Percentiles rank a stretch among this genome's conserved stretches.
Conservation (phyloP, 2,113 vertebrate genomes). For the Lophura nycthemera region DNA sequence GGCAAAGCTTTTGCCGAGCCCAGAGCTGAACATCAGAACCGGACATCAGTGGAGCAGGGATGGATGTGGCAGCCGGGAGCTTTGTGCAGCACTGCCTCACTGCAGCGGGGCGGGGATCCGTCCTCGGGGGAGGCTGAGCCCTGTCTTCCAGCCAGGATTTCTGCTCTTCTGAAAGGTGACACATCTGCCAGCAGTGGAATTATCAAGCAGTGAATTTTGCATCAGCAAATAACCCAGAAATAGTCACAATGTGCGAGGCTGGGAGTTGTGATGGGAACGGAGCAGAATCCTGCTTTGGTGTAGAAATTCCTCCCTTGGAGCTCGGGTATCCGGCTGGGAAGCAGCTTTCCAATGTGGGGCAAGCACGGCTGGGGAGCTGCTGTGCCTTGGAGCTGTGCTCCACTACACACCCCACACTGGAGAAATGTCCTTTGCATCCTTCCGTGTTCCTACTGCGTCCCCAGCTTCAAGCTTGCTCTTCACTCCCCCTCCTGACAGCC, state of each 20-base stretch:
- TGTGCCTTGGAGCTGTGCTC: not conserved
- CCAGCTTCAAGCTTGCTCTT: not conserved
- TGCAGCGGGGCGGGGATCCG: not conserved
- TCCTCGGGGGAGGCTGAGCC: not conserved
- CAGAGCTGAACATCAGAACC: rapidly evolving
- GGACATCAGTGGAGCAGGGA: rapidly evolving
- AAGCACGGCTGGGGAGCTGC: not conserved
- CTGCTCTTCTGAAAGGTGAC: not conserved
- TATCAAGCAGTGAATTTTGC: not conserved
- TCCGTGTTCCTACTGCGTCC: not conserved
- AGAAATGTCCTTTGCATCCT: not conserved
- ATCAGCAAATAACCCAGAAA: not conserved
- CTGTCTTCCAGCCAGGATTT: not conserved
- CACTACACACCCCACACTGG: not conserved
- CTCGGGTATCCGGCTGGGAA: not conserved
- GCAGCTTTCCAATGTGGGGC: rapidly evolving
- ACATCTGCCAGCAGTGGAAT: not conserved
- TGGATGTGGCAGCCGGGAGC: not conserved
- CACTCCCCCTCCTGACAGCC: not conserved
- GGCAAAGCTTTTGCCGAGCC: not conserved
- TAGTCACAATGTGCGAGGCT: not conserved
- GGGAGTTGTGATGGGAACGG: rapidly evolving
- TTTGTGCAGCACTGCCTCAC: not conserved
- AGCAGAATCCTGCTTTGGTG: not conserved
- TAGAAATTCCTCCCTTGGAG: not conserved